Conservation (phyloP, 2,888 invertebrate species). For the Alitta virens region DNA sequence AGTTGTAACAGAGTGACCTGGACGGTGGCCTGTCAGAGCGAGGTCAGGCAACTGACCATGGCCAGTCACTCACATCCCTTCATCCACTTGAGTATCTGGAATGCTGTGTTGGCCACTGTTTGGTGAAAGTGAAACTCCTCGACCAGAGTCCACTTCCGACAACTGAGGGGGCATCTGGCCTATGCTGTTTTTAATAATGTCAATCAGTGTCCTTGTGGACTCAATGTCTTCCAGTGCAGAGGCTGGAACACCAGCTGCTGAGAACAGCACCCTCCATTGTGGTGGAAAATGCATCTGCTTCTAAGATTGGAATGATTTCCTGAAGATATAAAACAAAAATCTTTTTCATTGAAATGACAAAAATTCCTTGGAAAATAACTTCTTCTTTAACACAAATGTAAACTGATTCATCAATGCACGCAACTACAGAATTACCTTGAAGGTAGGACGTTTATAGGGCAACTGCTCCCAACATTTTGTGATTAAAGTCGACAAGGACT, state of each 20-base stretch:
- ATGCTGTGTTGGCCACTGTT: neutral
- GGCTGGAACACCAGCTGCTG: slow-evolving; percentile 39
- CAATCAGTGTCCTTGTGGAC: slow-evolving; percentile 42
- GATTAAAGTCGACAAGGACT: slow-evolving; percentile 37
- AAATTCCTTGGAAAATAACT: too few species aligned
- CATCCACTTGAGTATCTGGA: neutral
- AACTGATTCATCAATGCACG: too few species aligned
- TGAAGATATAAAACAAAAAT: slow-evolving; percentile 28
- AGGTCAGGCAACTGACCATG: neutral
- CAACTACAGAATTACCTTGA: slow-evolving; percentile 46
- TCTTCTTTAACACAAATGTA: too few species aligned
- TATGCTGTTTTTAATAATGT: slow-evolving; percentile 38
- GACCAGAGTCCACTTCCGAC: slow-evolving; percentile 5
- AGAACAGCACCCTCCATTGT: slow-evolving; percentile 42
- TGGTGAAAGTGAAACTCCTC: slow-evolving; percentile 4
- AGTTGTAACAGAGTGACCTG: neutral
- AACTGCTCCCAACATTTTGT: slow-evolving; percentile 44
- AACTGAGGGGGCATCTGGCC: slow-evolving; percentile 6
- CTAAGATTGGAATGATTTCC: slow-evolving; percentile 40
- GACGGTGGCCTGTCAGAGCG: neutral
- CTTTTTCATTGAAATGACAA: too few species aligned
- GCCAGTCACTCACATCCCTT: neutral
- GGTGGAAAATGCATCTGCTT: slow-evolving; percentile 41
- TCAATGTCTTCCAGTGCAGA: slow-evolving; percentile 41
- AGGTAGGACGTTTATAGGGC: slow-evolving; percentile 42